Evolutionary conservation across 2,888 invertebrate species (phyloP).

Genomic region (Aspidapion aeneum): DNA sequence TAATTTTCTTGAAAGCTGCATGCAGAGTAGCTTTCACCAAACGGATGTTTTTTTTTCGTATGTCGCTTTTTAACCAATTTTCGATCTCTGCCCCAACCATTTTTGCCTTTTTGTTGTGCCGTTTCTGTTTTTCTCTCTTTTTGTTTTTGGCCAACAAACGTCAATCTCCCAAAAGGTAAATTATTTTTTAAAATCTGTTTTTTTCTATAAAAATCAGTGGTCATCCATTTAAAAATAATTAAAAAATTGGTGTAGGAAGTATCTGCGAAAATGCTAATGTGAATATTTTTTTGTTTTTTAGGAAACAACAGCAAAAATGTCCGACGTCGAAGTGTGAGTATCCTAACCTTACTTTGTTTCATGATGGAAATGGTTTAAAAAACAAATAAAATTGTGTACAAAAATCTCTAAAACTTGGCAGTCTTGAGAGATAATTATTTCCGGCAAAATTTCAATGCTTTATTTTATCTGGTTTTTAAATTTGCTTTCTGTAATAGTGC

Average conservation of each 20-base stretch:
- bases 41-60: neutral
- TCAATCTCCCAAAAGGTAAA: neutral
- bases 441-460: too few relatives aligned
- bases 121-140: neutral
- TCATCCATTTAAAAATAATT: constrained; percentile 5
- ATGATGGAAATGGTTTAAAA: neutral
- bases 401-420: too few relatives aligned
- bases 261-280: constrained; percentile 4
- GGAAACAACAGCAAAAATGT: constrained; percentile 58
- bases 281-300: constrained; percentile 34
- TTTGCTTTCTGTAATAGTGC: too few relatives aligned
- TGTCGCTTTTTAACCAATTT: neutral
- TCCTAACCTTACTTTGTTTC: constrained; percentile 34
- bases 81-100: neutral
- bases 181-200: neutral
- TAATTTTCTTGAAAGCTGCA: too few relatives aligned
- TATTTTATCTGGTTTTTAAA: too few relatives aligned
- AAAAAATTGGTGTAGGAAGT: neutral
- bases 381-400: too few relatives aligned
- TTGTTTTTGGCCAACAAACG: neutral
- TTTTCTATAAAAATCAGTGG: constrained; percentile 1
- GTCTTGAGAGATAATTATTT: too few relatives aligned
- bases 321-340: constrained; percentile 81
- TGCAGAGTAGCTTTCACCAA: too few relatives aligned
- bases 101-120: neutral